Conservation (phyloP, 1,140 invertebrate genomes). For the Pemphigus obesinymphae region DNA sequence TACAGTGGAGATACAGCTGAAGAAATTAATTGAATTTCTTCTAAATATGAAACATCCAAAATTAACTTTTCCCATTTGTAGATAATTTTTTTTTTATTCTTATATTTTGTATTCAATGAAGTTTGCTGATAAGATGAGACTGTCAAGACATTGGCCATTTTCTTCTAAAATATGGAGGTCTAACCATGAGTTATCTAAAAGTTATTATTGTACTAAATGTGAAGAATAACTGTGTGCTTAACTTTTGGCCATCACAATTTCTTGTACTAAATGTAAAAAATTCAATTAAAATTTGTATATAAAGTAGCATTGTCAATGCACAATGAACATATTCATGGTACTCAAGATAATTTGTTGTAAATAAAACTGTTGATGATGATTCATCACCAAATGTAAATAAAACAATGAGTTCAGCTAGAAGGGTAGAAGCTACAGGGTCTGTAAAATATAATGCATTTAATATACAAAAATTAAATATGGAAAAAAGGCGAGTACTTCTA, state of each 20-base stretch:
- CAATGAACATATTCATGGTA: background rate
- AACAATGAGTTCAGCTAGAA: background rate
- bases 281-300: background rate
- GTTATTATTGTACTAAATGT: slow-evolving; percentile 31
- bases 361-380: background rate
- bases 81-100: background rate
- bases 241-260: background rate
- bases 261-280: background rate
- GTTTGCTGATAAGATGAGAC: background rate
- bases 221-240: background rate
- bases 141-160: background rate
- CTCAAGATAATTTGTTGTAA: too few species aligned
- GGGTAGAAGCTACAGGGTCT: background rate
- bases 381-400: background rate
- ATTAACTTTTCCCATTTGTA: background rate
- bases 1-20: background rate
- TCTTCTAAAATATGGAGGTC: background rate
- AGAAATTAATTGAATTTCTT: background rate
- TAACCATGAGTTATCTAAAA: background rate
- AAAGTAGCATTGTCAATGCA: slow-evolving; percentile 20
- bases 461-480: background rate
- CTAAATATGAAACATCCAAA: background rate
- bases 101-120: slow-evolving; percentile 5
- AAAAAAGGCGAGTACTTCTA: background rate
- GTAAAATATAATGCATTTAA: too few species aligned